Percentiles rank a stretch among this genome's conserved stretches.
Conservation (phyloP, 2,888 invertebrate genomes). For the Scrobipalpa atriplicella region DNA sequence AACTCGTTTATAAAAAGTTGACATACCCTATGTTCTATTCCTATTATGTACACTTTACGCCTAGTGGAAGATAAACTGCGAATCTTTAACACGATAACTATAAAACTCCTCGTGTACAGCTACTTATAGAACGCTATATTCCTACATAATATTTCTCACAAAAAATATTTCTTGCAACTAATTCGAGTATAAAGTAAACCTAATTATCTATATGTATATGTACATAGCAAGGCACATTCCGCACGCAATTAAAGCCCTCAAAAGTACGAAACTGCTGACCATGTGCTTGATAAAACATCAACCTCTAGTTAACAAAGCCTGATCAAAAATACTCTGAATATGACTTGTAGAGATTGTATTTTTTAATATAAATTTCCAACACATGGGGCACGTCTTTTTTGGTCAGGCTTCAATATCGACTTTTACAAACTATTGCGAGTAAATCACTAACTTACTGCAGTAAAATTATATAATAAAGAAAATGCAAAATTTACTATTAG, state of each 20-base stretch:
- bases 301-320: conserved; percentile 54
- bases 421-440: conserved; percentile 57
- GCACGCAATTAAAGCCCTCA: conserved; percentile 79
- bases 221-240: conserved; percentile 84
- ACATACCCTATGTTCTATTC: conserved; percentile 68
- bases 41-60: conserved; percentile 76
- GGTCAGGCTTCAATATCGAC: conserved; percentile 48
- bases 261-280: conserved; percentile 69
- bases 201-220: conserved; percentile 71
- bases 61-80: conserved; percentile 83
- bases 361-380: conserved; percentile 18
- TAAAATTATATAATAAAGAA: conserved; percentile 74
- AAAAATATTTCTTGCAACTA: conserved; percentile 81
- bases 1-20: conserved; percentile 68
- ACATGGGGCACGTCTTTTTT: conserved; percentile 40
- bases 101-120: conserved; percentile 68
- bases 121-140: conserved; percentile 71
- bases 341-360: background rate
- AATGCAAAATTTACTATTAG: conserved; percentile 81
- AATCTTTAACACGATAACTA: conserved; percentile 80
- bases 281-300: conserved; percentile 78
- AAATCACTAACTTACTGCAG: conserved; percentile 76
- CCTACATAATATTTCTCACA: conserved; percentile 77
- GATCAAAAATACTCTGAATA: conserved; percentile 47
- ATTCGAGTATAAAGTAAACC: conserved; percentile 77